Evolutionary conservation across 2,888 invertebrate species (phyloP).

Genomic region (Heteromurus nitidus): DNA sequence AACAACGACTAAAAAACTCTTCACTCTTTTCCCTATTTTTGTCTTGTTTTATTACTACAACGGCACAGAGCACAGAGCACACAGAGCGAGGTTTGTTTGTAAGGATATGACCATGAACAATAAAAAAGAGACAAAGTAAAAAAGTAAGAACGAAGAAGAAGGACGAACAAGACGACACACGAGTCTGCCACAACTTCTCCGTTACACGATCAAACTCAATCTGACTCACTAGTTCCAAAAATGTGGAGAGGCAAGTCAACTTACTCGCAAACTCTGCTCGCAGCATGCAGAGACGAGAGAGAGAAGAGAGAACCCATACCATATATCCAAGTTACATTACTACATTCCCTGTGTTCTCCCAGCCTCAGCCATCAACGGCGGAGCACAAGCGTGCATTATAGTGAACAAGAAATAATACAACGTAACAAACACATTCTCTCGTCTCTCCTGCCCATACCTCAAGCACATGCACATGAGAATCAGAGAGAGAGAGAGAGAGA

Average conservation of each 20-base stretch:
- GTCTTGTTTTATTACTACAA: background rate
- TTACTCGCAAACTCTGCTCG: slow-evolving; percentile 23
- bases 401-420: slow-evolving; percentile 40
- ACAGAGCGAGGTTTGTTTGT: background rate
- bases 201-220: slow-evolving; percentile 63
- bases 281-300: background rate
- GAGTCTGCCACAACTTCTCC: slow-evolving; percentile 48
- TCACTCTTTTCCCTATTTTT: slow-evolving; percentile 17
- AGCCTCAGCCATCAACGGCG: slow-evolving; percentile 3
- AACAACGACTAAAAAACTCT: slow-evolving; percentile 33
- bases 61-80: background rate
- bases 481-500: no score
- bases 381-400: background rate
- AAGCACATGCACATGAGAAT: background rate
- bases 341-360: background rate
- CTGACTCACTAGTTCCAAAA: slow-evolving; percentile 58
- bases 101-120: slow-evolving; percentile 55
- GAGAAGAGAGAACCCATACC: background rate
- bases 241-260: slow-evolving; percentile 58
- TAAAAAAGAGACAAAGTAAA: slow-evolving; percentile 28
- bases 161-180: no score
- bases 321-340: no score
- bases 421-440: slow-evolving; percentile 46
- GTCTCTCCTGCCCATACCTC: slow-evolving; percentile 4
- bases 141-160: slow-evolving; percentile 38